A percentile compares a stretch with the other conserved stretches of the same genome.
phyloP scores from a whole-genome alignment of 2,888 invertebrate species.

The Hermaeophaga mercurialis region DNA sequence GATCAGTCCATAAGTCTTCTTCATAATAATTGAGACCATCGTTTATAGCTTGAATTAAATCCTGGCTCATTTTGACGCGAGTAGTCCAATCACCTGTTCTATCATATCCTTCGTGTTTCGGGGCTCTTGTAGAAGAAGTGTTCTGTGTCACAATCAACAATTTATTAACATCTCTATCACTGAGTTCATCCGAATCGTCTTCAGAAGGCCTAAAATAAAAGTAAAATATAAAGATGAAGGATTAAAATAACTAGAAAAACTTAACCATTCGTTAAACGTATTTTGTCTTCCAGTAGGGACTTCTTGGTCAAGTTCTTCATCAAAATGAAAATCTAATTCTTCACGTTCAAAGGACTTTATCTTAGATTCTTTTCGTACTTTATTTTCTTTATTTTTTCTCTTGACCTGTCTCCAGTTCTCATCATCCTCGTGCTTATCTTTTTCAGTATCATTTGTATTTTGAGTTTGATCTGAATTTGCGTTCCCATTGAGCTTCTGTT shows the following conservation, averaged over 20 bases:
- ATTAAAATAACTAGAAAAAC: too few relatives aligned
- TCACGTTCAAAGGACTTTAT: constrained; percentile 59
- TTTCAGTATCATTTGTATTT: constrained; percentile 21
- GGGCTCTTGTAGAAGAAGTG: constrained; percentile 59
- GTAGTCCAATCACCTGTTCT: constrained; percentile 88
- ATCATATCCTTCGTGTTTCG: constrained; percentile 89
- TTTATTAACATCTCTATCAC: constrained; percentile 91
- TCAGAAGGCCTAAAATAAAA: constrained; percentile 67
- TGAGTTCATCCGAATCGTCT: constrained; percentile 86
- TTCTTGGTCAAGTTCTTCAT: constrained; percentile 84
- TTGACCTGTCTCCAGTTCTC: constrained; percentile 67
- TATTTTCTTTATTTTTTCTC: constrained; percentile 53
- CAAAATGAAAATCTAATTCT: constrained; percentile 95
- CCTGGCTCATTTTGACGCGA: constrained; percentile 92
- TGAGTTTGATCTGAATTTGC: constrained; percentile 18
- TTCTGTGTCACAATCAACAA: constrained; percentile 92
- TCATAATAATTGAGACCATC: constrained; percentile 97
- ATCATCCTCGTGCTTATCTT: constrained; percentile 41
- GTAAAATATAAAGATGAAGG: too few relatives aligned
- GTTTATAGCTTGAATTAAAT: constrained; percentile 92
- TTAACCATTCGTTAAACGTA: constrained; percentile 77
- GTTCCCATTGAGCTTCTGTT: constrained; percentile 36
- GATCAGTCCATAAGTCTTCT: constrained; percentile 85
- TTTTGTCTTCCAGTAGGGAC: constrained; percentile 81
- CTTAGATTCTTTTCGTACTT: constrained; percentile 48